Evolutionary conservation across 2,113 vertebrate species (phyloP).

Genomic region (Mormyrus lacerda): DNA sequence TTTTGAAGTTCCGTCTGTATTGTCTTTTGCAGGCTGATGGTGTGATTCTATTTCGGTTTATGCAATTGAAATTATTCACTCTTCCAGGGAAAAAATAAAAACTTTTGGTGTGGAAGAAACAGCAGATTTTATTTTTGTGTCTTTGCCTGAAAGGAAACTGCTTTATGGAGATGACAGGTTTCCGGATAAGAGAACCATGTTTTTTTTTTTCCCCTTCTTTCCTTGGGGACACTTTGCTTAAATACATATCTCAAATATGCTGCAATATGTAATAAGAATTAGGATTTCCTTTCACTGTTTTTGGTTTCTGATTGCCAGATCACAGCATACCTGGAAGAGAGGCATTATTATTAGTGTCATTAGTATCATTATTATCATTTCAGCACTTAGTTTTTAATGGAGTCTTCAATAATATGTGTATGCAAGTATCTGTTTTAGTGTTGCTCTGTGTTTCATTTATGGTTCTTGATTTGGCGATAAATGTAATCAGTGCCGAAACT

Average conservation of each 20-base stretch:
- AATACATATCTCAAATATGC: background rate
- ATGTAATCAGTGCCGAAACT: background rate
- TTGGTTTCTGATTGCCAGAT: background rate
- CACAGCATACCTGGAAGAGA: background rate
- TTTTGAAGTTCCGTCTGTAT: background rate
- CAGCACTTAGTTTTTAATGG: background rate
- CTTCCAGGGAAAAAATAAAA: background rate
- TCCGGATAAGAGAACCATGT: background rate
- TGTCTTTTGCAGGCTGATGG: background rate
- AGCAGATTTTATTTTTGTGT: background rate
- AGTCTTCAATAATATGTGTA: background rate
- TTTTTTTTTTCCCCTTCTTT: background rate
- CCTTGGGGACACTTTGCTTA: background rate
- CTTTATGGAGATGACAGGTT: background rate
- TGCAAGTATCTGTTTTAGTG: background rate
- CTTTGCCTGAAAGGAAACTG: background rate
- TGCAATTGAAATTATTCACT: background rate
- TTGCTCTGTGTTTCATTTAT: background rate
- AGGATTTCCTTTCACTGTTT: background rate
- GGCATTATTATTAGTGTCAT: background rate
- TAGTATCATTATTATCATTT: background rate
- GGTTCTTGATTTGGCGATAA: background rate
- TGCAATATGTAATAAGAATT: background rate
- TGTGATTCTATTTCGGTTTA: constrained; percentile 6
- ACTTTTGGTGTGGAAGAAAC: background rate